Evolutionary conservation across 2,888 invertebrate genomes (phyloP).

Genomic region (Drosophila hamatofila): DNA sequence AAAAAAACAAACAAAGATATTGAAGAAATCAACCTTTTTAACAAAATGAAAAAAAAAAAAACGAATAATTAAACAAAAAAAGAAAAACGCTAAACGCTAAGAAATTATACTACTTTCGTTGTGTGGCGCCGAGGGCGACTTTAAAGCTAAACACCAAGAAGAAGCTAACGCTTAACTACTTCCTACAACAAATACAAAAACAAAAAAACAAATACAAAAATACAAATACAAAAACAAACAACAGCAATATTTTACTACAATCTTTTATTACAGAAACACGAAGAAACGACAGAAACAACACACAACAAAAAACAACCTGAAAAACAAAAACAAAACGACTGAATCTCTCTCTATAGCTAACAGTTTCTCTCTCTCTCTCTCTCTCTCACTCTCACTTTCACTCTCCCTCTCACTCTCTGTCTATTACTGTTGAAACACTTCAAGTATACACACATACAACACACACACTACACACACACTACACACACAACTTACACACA

Average conservation of each 20-base stretch:
- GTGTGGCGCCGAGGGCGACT: slow-evolving; percentile 73
- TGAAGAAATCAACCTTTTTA: slow-evolving; percentile 25
- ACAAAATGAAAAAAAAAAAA: slow-evolving; percentile 31
- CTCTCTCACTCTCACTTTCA: too few relatives aligned
- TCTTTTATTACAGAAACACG: slow-evolving; percentile 56
- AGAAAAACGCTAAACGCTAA: slow-evolving; percentile 36
- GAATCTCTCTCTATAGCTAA: slow-evolving; percentile 49
- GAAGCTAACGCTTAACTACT: slow-evolving; percentile 54
- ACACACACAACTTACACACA: slow-evolving; percentile 3
- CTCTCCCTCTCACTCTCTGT: too few relatives aligned
- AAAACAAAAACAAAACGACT: slow-evolving; percentile 63
- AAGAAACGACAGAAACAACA: slow-evolving; percentile 48
- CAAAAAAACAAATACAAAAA: slow-evolving; percentile 28
- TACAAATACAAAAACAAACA: slow-evolving; percentile 33
- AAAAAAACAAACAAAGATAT: slow-evolving; percentile 15
- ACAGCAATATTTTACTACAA: slow-evolving; percentile 75
- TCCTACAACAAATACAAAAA: slow-evolving; percentile 38
- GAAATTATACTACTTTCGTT: slow-evolving; percentile 65
- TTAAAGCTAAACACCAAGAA: slow-evolving; percentile 61
- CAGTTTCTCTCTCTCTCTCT: slow-evolving; percentile 29
- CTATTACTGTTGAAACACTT: slow-evolving; percentile 1
- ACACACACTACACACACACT: background rate
- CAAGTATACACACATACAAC: too few relatives aligned
- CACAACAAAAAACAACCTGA: slow-evolving; percentile 45
- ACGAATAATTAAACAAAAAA: slow-evolving; percentile 11